phyloP scores from a whole-genome alignment of 2,113 vertebrate genomes.

The Mohoua ochrocephala region DNA sequence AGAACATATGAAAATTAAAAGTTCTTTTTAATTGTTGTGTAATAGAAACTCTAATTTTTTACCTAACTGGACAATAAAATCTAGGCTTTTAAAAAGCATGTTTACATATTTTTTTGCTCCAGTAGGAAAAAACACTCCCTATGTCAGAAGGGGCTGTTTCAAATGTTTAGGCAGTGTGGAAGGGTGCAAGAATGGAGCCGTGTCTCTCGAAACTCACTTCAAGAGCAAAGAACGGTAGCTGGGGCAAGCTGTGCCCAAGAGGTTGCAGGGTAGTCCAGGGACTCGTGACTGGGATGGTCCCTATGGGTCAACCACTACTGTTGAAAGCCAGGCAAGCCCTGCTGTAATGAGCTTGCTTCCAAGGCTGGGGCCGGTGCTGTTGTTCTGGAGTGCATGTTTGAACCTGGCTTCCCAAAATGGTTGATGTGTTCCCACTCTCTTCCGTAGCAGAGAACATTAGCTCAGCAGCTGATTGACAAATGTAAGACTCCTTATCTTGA shows the following conservation, averaged over 20 bases:
- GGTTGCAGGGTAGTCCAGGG: not conserved
- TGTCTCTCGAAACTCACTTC: not conserved
- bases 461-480: not conserved
- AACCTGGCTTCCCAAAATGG: not conserved
- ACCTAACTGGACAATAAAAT: not conserved
- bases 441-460: not conserved
- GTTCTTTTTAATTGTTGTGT: not conserved
- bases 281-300: not conserved
- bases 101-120: not conserved
- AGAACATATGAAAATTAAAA: not conserved
- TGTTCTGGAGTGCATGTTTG: not conserved
- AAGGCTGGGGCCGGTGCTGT: not conserved
- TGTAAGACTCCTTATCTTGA: not conserved
- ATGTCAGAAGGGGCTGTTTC: not conserved
- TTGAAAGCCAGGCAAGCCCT: not conserved
- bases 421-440: not conserved
- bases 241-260: not conserved
- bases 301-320: not conserved
- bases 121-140: not conserved
- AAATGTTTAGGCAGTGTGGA: not conserved
- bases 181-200: accelerated
- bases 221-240: not conserved
- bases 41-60: not conserved
- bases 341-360: not conserved
- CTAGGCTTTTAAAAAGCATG: not conserved